Evolutionary conservation across 92 coral and sea anemone genomes (phyloP), one percentile per base, ranked within the genome.

Genomic region (Phenganax stokvisi): DNA sequence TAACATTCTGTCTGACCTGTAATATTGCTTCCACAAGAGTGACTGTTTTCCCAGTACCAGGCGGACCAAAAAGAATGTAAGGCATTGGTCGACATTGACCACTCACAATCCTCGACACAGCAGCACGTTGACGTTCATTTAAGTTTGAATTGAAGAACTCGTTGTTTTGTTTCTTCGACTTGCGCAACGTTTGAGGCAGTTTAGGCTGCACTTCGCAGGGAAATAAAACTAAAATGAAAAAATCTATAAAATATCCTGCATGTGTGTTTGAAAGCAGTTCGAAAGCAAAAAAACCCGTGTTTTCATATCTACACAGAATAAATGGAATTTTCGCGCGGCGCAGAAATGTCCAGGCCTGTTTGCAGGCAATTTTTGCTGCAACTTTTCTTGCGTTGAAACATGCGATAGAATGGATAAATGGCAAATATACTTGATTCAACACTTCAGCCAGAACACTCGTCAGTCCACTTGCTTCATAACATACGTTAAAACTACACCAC

Each of bases 81-180:
- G 97, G 96, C 15, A 92, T 89, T 7, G 97, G 97, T 10, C 97
- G 90, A 80, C 92, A 87, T 70, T 92, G 97, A 10, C 98, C 97
- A 63, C 92, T 85, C 0, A 90, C 61, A 16, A 94, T 92, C 65
- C 98, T 93, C 51, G 91, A 80, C 9, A 94, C 97, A 29, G 98
- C 98, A 3, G 98, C 97, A 29, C 79, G 85, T 77, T 94, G 98
- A 8, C 98, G 94, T 56, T 90, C 98, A 73, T 94, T 94, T 58
- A 94, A 88, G 30, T 83, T 83, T 0, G 90, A 71, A 64, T 94
- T 94, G 87, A 89, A 94, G 51, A 94, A 76, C 7, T 52, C 83
- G 53, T 64, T n/a, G 15, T 63, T 47, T 30, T 51, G 51, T 75
- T 67, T 84, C 75, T 85, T 73, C 4, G 71, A 70, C 11, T 51